These are phyloP conservation scores for Bucorvus abyssinicus DNA, from an alignment of 2,797 vertebrate species.

Conservation along the genomic window DNA sequence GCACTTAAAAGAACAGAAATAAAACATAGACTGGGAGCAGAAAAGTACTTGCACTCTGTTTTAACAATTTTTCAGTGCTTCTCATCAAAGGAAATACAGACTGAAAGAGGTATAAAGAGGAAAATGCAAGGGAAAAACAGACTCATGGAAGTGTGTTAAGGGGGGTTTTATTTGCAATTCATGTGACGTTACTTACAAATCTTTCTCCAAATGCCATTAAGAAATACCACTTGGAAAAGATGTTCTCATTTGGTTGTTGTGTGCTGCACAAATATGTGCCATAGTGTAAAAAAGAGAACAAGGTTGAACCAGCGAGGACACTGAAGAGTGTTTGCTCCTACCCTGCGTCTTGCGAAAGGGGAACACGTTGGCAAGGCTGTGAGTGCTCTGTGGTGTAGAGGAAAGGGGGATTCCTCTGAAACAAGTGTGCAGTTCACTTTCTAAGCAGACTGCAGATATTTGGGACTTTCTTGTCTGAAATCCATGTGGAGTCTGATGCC, in stretches of 20 bases:
- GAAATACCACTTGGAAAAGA: constrained; percentile 44
- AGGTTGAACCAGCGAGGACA: neutral
- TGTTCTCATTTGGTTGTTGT: constrained; percentile 19
- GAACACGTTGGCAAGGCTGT: neutral
- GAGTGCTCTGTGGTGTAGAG: neutral
- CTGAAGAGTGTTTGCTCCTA: neutral
- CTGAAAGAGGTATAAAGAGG: neutral
- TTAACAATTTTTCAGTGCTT: neutral
- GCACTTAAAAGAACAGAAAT: constrained; percentile 23
- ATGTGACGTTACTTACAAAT: neutral
- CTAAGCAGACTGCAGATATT: neutral
- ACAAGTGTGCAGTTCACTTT: neutral
- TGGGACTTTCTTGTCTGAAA: neutral
- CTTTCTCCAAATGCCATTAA: constrained; percentile 13
- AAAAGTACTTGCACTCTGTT: neutral
- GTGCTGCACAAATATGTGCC: constrained; percentile 21
- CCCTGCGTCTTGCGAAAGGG: neutral
- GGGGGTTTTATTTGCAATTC: neutral
- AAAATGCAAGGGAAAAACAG: neutral
- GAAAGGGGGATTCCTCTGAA: constrained; percentile 18
- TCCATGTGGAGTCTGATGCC: neutral
- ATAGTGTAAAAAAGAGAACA: constrained; percentile 33
- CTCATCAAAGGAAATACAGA: neutral
- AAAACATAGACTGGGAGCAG: neutral
- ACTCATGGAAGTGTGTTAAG: neutral